Evolutionary conservation across 2,113 vertebrate species (phyloP), one percentile per base, ranked within the genome.

Genomic region (Dunckerocampus dactyliophorus): DNA sequence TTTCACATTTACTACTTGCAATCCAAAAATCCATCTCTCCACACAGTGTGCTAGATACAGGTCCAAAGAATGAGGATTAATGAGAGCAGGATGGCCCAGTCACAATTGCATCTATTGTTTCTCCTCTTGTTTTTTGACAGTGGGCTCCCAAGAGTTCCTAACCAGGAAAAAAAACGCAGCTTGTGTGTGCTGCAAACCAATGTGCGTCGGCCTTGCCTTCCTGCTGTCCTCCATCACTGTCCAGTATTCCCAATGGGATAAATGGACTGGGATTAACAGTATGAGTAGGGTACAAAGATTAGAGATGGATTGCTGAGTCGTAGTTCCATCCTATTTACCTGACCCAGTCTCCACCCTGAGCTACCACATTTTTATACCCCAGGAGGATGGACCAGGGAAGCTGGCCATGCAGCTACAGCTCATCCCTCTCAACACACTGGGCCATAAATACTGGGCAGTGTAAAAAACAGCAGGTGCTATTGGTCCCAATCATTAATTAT

Each of bases 401-500:
- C 16, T 28, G 67, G 68, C 58, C 66, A 74, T 12, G 55, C 60
- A 65, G 58, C 56, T 65, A 13, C 72, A 76, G 82, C 80, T 71
- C 31, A 70, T 77, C 85, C 76, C 56, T 39, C 75, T 83, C 65
- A 39, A 69, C 76, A 68, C 55, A 74, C 75, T 78, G 72, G 60
- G 71, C 82, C 69, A 49, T 87, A 87, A 89, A 89, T 82, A 87
- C 74, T 49, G 65, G 59, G 53, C 71, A 76, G 76, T 76, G 69
- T 81, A 43, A 34, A 82, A 77, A 85, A 86, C 83, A 87, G 84
- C 86, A 88, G 84, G 83, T 84, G 74, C 83, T 69, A 81, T 82
- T 84, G 64, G 72, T 80, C 67, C 67, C 76, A 63, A 81, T 84
- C 83, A 85, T 88, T 85, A 86, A 87, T 88, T 85, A 87, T 86